These are phyloP conservation scores for Sylvilagus floridanus DNA, from an alignment of 2,797 vertebrate species.

Conservation along the genomic window DNA sequence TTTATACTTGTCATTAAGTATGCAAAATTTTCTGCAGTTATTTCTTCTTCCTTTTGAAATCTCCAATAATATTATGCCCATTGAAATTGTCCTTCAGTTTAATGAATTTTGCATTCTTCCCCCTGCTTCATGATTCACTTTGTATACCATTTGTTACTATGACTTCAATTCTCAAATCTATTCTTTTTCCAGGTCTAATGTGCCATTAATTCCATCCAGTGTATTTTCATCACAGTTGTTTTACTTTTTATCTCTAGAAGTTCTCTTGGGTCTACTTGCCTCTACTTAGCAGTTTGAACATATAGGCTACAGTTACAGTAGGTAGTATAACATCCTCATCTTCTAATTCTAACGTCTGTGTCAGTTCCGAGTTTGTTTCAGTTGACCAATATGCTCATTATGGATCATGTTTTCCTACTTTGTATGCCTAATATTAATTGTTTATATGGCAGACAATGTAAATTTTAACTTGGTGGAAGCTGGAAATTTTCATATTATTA, in stretches of 20 bases:
- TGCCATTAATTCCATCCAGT: background rate
- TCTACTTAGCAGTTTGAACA: constrained; percentile 1
- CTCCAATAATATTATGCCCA: background rate
- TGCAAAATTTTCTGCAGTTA: background rate
- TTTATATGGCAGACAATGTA: background rate
- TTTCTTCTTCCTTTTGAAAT: background rate
- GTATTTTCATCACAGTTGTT: background rate
- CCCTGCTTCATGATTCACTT: background rate
- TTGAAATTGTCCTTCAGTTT: background rate
- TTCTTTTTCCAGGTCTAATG: background rate
- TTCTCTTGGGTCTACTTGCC: constrained; percentile 10
- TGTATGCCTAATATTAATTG: background rate
- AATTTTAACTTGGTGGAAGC: background rate
- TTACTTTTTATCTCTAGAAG: background rate
- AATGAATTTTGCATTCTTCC: background rate
- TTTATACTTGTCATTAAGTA: constrained; percentile 17
- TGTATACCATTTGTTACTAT: background rate
- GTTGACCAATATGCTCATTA: background rate
- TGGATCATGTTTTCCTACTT: background rate
- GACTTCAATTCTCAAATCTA: background rate
- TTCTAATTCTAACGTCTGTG: background rate
- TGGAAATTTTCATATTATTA: background rate
- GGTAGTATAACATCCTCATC: background rate
- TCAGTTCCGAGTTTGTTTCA: background rate
- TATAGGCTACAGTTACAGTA: background rate